These are phyloP conservation scores for Caenorhabditis macrosperma DNA, from an alignment of 2,888 invertebrate genomes.

Conservation along the genomic window DNA sequence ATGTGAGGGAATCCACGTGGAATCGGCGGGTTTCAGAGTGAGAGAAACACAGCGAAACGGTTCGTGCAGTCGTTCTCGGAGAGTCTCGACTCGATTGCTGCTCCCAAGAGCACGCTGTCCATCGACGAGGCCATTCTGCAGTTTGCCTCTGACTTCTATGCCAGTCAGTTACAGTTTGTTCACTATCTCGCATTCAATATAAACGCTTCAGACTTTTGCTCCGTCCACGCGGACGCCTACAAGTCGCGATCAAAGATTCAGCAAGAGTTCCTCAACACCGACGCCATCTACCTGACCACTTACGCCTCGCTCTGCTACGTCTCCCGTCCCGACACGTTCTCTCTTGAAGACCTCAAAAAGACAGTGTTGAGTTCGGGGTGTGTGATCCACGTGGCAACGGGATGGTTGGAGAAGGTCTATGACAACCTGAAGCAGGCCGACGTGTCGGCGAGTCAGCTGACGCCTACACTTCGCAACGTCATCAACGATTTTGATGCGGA, in stretches of 20 bases:
- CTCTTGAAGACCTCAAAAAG: constrained; percentile 62
- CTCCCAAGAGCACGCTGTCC: constrained; percentile 51
- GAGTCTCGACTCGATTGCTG: constrained; percentile 51
- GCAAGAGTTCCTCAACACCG: constrained; percentile 73
- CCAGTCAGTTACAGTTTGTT: constrained; percentile 49
- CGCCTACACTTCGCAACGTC: constrained; percentile 31
- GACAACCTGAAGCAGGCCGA: constrained; percentile 83
- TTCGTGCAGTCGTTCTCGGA: constrained; percentile 62
- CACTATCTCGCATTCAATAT: not conserved
- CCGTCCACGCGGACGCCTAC: constrained; percentile 69
- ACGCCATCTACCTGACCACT: constrained; percentile 73
- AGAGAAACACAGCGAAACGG: constrained; percentile 64
- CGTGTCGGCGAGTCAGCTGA: constrained; percentile 14
- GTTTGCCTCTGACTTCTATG: constrained; percentile 68
- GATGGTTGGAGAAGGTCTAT: constrained; percentile 94
- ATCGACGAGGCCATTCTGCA: constrained; percentile 70
- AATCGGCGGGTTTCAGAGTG: constrained; percentile 56
- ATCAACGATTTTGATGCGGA: constrained; percentile 66
- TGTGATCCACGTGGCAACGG: constrained; percentile 91
- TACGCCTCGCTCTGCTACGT: constrained; percentile 68
- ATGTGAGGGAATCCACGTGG: not conserved
- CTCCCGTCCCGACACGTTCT: constrained; percentile 31
- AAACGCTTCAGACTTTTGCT: constrained; percentile 69
- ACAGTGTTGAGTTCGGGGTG: constrained; percentile 84
- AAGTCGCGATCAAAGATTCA: constrained; percentile 67